Base-by-base conservation (phyloP, 2,888 invertebrate genomes). In the Tupiocoris notatus region DNA sequence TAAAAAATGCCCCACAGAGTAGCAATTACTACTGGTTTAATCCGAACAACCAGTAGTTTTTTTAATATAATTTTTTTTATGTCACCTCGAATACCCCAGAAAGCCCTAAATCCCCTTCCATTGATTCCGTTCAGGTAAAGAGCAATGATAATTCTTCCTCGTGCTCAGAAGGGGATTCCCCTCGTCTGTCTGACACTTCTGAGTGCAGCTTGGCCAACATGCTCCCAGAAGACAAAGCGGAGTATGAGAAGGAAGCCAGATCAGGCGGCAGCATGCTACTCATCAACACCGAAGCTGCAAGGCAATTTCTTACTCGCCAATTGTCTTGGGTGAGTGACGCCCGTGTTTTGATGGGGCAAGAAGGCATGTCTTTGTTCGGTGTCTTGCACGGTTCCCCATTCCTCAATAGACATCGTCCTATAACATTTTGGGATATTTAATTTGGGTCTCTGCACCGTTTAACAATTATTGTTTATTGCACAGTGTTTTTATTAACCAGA, bases 211-310 rank as follows among this genome's bases (percentile, higher is more conserved):
- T 77, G 59, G 58, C 77, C 64, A 73, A 64, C 39, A 58, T 70
- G 24, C 68, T 71, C 0, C 79, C 80, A 17, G 80, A 81, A 73
- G 79, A 78, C n/a, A 80, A 79, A 56, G 77, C 77, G 23, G 63
- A 78, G 67, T 77, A 71, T 65, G 76, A 82, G 71, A 83, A 82
- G 79, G 84, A 84, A 57, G 71, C 39, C 59, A 75, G 68, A 61
- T 75, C 83, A 83, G 74, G 84, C 81, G 84, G 86, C 77, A 90
- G 90, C 81, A 89, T 90, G 81, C 89, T 91, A 81, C 90, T 92
- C 82, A 89, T 92, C n/a, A 91, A 92, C 82, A 91, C 91, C 24
- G 91, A 91, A 85, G 91, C 91, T 63, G 92, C 92, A 1, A 88
- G 89, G 81, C 91, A 92, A 81, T 93, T 91, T 84, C 84, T 93